Conservation (phyloP, 64 coral and sea anemone genomes). For the Pocillopora verrucosa region DNA sequence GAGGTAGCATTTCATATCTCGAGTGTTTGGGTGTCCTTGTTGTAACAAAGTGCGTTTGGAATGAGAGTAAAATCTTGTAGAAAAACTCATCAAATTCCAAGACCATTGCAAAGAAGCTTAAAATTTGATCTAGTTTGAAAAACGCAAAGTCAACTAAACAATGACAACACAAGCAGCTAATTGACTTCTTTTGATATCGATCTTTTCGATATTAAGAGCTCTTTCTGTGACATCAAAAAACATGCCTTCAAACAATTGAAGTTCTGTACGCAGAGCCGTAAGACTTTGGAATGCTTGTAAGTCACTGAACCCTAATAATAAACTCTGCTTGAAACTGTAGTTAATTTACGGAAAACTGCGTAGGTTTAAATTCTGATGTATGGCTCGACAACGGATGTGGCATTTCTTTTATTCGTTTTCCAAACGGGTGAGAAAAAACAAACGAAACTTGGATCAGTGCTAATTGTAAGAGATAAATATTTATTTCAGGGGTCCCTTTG, state of each 20-base stretch:
- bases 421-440: not conserved
- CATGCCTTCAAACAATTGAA: not conserved
- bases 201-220: not conserved
- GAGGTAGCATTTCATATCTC: too few relatives aligned
- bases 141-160: not conserved
- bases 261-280: not conserved
- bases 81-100: not conserved
- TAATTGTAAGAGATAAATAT: not conserved
- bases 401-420: not conserved
- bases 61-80: not conserved
- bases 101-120: not conserved
- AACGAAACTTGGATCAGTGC: not conserved
- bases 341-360: not conserved
- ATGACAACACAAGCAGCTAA: not conserved
- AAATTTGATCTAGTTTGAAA: not conserved
- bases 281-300: not conserved
- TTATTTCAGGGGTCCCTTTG: not conserved
- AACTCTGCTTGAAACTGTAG: not conserved
- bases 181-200: not conserved
- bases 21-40: too few relatives aligned
- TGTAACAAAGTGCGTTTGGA: too few relatives aligned
- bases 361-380: not conserved
- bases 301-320: not conserved
- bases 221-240: not conserved
- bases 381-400: not conserved